phyloP scores from a whole-genome alignment of 2,888 invertebrate species.

The Drosophila ustulata region DNA sequence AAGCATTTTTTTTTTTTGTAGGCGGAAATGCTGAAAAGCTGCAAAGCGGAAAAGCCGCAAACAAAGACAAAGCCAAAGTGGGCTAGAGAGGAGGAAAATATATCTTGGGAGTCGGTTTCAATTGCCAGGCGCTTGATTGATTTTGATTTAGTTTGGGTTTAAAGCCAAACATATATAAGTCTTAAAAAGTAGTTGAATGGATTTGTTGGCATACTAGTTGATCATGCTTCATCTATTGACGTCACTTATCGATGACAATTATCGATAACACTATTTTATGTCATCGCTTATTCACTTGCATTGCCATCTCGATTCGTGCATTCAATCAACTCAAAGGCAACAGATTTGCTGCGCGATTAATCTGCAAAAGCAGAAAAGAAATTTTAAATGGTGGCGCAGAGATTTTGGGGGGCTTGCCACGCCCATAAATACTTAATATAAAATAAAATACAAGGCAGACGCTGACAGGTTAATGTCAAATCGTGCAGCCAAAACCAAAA shows the following conservation, averaged over 20 bases:
- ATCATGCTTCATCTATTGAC: too few relatives aligned
- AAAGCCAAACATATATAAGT: background rate
- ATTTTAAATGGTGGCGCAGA: background rate
- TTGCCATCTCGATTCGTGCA: too few relatives aligned
- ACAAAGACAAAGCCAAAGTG: conserved; percentile 6
- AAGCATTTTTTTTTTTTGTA: conserved; percentile 31
- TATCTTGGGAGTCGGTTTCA: background rate
- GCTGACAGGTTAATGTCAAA: conserved; percentile 77
- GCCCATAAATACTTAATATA: conserved; percentile 52
- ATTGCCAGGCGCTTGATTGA: background rate
- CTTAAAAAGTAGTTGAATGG: too few relatives aligned
- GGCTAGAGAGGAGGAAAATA: background rate
- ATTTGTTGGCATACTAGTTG: too few relatives aligned
- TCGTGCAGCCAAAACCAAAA: conserved; percentile 61
- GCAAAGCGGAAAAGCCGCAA: conserved; percentile 17
- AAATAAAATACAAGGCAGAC: conserved; percentile 55
- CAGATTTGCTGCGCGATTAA: conserved; percentile 5
- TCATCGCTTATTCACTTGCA: too few relatives aligned
- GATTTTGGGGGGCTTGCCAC: background rate
- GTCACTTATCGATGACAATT: background rate
- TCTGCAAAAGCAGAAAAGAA: background rate
- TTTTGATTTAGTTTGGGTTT: background rate
- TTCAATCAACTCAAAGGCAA: conserved; percentile 13
- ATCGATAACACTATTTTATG: background rate
- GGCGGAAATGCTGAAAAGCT: conserved; percentile 22